Evolutionary conservation across 2,113 vertebrate species (phyloP), one percentile per base, ranked within the genome.

Genomic region (Orycteropus afer): DNA sequence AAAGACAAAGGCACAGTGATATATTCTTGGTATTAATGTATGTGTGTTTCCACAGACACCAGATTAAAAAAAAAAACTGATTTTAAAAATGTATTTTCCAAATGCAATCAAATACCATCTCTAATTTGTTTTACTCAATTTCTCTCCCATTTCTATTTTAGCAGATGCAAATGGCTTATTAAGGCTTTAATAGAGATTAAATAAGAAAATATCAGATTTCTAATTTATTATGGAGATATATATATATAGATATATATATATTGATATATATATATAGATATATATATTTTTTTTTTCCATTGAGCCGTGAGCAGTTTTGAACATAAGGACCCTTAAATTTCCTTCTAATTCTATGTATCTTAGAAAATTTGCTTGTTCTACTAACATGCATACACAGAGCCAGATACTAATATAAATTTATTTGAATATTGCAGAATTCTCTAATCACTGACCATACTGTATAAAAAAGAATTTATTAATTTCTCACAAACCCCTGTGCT

Each of bases 1-100:
- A 79, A 89, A 51, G 34, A 23, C 4, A 27, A 76, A 73, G 86
- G 51, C 20, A 79, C 23, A 55, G 5, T 51, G 42, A 57, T 95
- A n/a, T 83, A 57, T 83, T 94, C 67, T 91, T 61, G 83, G 32
- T 73, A 63, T 90, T 78, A 89, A 93, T 91, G 69, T 95, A 91
- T 84, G 88, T 94, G 91, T 96, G 90, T 94, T 94, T 89, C 94
- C 80, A 94, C 94, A 95, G 97, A 93, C 77, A 96, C 84, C 40
- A 90, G 63, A 93, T 95, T 71, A 53, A 91, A 93, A 91, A 90
- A 71, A 69, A 91, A 90, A 71, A 69, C 53, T 82, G 91, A 96
- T 91, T 93, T 77, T 73, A 95, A 45, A 94, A 90, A 89, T 88
- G 80, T 82, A 45, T 51, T 82, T 83, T 93, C 74, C 89, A 96